Percentiles rank a stretch among this genome's conserved stretches.
phyloP scores from a whole-genome alignment of 2,797 vertebrate species.

The Anabacerthia variegaticeps region DNA sequence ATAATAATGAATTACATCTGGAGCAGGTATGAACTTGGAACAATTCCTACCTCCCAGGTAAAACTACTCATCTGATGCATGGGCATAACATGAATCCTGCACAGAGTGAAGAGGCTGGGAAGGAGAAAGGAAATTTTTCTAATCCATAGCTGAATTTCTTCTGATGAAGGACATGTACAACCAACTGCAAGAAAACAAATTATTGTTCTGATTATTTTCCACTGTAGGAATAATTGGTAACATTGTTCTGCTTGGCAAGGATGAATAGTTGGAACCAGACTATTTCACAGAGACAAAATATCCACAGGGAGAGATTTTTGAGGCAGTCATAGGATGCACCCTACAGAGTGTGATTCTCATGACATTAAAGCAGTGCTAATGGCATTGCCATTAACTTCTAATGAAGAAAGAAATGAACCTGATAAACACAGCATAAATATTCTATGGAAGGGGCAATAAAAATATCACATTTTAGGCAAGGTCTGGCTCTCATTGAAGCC shows the following conservation, averaged over 20 bases:
- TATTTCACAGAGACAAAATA: constrained; percentile 57
- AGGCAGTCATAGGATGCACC: constrained; percentile 64
- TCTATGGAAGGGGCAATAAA: constrained; percentile 31
- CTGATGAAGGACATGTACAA: constrained; percentile 37
- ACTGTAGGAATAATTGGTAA: constrained; percentile 65
- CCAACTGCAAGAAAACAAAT: constrained; percentile 44
- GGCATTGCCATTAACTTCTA: background rate
- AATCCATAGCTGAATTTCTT: constrained; percentile 9
- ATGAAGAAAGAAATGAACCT: constrained; percentile 24
- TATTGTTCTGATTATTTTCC: constrained; percentile 58
- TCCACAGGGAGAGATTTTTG: constrained; percentile 62
- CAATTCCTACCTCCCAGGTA: constrained; percentile 64
- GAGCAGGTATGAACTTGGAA: constrained; percentile 55
- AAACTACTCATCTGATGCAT: constrained; percentile 22
- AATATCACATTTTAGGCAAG: constrained; percentile 23
- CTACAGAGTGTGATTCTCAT: constrained; percentile 66
- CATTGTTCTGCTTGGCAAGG: constrained; percentile 65
- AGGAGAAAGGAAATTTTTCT: background rate
- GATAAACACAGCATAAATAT: constrained; percentile 14
- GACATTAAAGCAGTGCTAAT: constrained; percentile 50
- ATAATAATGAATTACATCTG: constrained; percentile 47
- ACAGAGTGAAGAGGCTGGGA: background rate
- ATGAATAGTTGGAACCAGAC: constrained; percentile 64
- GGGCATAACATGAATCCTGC: background rate
- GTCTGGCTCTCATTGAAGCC: constrained; percentile 2